These are phyloP conservation scores for Spatula clypeata DNA, from an alignment of 2,797 vertebrate species.

Conservation along the genomic window DNA sequence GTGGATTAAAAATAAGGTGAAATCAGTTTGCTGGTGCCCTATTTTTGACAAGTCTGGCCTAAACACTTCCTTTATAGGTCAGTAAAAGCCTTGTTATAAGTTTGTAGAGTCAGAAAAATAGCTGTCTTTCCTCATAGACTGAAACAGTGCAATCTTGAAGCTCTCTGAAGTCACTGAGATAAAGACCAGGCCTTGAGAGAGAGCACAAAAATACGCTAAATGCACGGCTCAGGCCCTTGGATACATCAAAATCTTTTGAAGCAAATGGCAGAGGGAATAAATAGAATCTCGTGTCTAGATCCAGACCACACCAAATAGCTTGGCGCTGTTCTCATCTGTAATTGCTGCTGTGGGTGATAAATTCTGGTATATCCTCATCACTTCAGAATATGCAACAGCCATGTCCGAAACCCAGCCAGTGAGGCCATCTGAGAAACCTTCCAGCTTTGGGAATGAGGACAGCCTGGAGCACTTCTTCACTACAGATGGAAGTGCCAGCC, in stretches of 20 bases:
- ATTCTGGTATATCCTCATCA: neutral
- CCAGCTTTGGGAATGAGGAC: neutral
- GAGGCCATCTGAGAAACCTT: neutral
- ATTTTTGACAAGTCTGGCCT: slow-evolving; percentile 60
- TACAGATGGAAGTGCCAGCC: neutral
- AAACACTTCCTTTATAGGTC: slow-evolving; percentile 55
- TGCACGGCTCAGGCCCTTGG: neutral
- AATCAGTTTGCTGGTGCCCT: slow-evolving; percentile 31
- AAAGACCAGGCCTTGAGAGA: slow-evolving; percentile 66
- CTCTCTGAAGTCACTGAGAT: slow-evolving; percentile 65
- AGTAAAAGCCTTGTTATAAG: slow-evolving; percentile 53
- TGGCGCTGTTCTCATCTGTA: neutral
- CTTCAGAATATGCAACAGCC: neutral
- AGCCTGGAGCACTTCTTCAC: neutral
- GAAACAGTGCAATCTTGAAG: neutral
- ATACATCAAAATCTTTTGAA: slow-evolving; percentile 58
- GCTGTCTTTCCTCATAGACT: slow-evolving; percentile 63
- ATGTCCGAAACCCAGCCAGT: rapidly evolving
- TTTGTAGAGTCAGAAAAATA: slow-evolving; percentile 59
- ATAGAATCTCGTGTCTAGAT: neutral
- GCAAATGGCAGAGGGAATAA: neutral
- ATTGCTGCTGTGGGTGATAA: neutral
- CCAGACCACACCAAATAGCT: neutral
- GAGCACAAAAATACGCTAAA: neutral
- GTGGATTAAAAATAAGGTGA: slow-evolving; percentile 65